Percentiles rank a stretch among this genome's conserved stretches.
Conservation (phyloP, 2,888 invertebrate species). For the Gastrophysa polygoni region DNA sequence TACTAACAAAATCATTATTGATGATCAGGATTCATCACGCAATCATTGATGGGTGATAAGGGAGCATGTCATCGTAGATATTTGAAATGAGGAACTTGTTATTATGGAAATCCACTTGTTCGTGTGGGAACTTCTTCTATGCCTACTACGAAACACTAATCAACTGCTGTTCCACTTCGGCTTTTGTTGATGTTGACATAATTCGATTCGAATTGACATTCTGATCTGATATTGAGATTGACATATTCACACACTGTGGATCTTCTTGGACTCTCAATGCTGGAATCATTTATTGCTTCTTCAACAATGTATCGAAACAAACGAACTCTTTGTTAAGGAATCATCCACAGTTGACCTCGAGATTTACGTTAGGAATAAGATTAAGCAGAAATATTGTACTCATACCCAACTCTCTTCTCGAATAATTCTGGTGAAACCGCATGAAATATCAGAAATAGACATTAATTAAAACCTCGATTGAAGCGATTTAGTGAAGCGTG, state of each 20-base stretch:
- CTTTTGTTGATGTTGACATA: not conserved
- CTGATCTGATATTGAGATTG: too few species aligned
- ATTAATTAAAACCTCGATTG: not conserved
- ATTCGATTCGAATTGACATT: not conserved
- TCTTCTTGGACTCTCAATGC: too few species aligned
- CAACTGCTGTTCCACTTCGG: not conserved
- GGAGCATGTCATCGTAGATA: too few species aligned
- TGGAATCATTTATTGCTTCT: too few species aligned
- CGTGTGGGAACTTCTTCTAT: not conserved
- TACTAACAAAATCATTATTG: too few species aligned
- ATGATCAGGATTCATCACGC: too few species aligned
- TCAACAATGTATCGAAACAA: too few species aligned
- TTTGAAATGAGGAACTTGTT: too few species aligned
- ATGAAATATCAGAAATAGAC: not conserved
- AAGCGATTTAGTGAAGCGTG: not conserved
- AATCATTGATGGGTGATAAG: too few species aligned
- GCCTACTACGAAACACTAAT: not conserved
- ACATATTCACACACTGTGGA: too few species aligned
- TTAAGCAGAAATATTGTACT: not conserved
- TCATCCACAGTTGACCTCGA: too few species aligned
- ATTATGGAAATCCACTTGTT: not conserved
- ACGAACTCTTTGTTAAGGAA: too few species aligned
- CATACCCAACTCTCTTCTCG: not conserved
- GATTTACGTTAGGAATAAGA: not conserved
- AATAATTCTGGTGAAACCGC: not conserved